Base-by-base conservation (phyloP, 1,140 invertebrate genomes). In the Venturia canescens region DNA sequence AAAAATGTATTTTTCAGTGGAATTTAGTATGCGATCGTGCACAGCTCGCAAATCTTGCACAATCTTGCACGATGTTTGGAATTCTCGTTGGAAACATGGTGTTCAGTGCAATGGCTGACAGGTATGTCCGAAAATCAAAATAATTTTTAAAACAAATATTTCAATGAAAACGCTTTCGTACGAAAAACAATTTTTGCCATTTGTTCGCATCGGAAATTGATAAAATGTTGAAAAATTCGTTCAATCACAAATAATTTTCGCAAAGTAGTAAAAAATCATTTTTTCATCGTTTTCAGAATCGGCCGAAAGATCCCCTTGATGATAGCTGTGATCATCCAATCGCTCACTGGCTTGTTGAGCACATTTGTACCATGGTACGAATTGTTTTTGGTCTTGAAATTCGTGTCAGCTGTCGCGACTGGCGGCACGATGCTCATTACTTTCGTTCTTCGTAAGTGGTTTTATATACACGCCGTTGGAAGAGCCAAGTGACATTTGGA, bases 41-140 rank as follows among this genome's bases (percentile, higher is more conserved):
- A 23, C 94, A 94, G 60, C 88, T 96, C 69, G 93, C 94, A 16
- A 95, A 95, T 88, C 85, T 96, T 3, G 94, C 94, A 1, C 96
- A 97, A 86, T 94, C 94, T 2, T 92, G 95, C 26, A 96, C 96
- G 69, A 96, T 97, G 96, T 88, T 95, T 9, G 96, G 96, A 5
- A 94, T 97, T 66, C 92, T 96, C 31, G 89, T 95, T 29, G 94
- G 94, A 38, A 96, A 95, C 84, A 94, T 96, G 90, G 75, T 95
- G 5, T 97, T 96, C 85, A 95, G 96, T 69, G 92, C 94, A 80
- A 90, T 95, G 60, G 94, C 96, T 13, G 96, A 97, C 91, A 95
- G 94, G 96, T 96, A 91, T 85, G 90, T 91, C 6, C 15, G n/a
- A 74, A 50, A 83, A 66, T 53, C 2, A n/a, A 29, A 34, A 69